Evolutionary conservation across 1,140 invertebrate species (phyloP), one percentile per base, ranked within the genome.

Genomic region (Holcopasites calliopsidis): DNA sequence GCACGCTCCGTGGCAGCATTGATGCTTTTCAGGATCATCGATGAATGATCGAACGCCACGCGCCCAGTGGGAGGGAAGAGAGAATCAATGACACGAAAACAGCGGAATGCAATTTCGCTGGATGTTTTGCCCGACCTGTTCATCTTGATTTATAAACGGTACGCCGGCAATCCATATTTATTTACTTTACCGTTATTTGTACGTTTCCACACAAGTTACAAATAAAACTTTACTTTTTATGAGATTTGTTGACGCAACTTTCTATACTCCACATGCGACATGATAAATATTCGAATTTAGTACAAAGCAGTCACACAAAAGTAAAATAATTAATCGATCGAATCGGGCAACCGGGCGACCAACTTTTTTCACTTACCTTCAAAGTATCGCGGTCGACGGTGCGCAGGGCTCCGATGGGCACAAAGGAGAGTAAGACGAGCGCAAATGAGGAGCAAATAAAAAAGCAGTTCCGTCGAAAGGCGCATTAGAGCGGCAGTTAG

Each of bases 401-500:
- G 57, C 3, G 31, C n/a, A n/a, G n/a, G n/a, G n/a, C n/a, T n/a
- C n/a, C 10, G 7, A 3, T 6, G 35, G 35, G 11, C 40, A 60
- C 21, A 42, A 33, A 44, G 35, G 44, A 58, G 40, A 31, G 61
- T 49, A 50, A 61, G 50, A 49, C 16, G 61, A 44, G 28, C 64
- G 54, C 26, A 76, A 76, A 69, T 65, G 52, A 65, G 73, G 65
- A 57, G 50, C 61, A 55, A 65, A 69, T 69, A 65, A 78, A 77
- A 82, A 78, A 82, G 55, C 54, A 64, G 62, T 73, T 69, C 70
- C 60, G 70, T 79, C 62, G 66, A 75, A 79, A 23, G 50, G 54
- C 65, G 80, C 66, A 79, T 82, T 80, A 82, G 81, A 35, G 33
- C 70, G 65, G 68, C 76, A 38, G 64, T 82, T 81, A 69, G 60